Conservation (phyloP, 2,113 vertebrate genomes). For the Rhinogobius similis region DNA sequence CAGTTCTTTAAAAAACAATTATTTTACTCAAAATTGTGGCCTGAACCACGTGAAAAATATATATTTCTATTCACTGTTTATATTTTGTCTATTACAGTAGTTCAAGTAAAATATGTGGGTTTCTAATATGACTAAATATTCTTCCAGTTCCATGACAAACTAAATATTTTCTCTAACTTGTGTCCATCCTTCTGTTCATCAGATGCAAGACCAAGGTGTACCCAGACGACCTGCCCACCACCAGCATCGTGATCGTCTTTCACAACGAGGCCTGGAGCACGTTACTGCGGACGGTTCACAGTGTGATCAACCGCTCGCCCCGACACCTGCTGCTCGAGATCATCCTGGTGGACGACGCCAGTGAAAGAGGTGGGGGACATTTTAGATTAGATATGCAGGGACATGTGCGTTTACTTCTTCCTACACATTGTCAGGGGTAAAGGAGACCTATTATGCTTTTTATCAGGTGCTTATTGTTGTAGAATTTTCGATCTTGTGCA, state of each 20-base stretch:
- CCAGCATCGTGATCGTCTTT: constrained; percentile 98
- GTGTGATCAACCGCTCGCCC: constrained; percentile 89
- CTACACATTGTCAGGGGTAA: too few species aligned
- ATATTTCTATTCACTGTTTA: too few species aligned
- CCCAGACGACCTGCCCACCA: constrained; percentile 88
- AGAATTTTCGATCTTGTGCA: too few species aligned
- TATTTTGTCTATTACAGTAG: too few species aligned
- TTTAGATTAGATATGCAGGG: neutral
- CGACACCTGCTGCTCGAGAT: constrained; percentile 87
- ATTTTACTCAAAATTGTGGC: too few species aligned
- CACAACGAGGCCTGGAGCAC: constrained; percentile 99
- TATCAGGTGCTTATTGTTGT: too few species aligned
- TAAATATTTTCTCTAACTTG: neutral
- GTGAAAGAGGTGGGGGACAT: constrained; percentile 84
- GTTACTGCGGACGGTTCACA: constrained; percentile 90
- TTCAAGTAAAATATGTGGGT: too few species aligned
- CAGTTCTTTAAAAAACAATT: too few species aligned
- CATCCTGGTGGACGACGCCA: constrained; percentile 94
- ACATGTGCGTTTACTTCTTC: too few species aligned
- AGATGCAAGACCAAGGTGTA: constrained; percentile 96
- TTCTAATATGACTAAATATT: too few species aligned
- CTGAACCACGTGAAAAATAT: too few species aligned
- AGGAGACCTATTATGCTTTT: too few species aligned
- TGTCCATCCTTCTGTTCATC: neutral
- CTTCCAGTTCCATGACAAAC: neutral